Conservation (phyloP, 2,797 vertebrate species). For the Arrhamphus sclerolepis region DNA sequence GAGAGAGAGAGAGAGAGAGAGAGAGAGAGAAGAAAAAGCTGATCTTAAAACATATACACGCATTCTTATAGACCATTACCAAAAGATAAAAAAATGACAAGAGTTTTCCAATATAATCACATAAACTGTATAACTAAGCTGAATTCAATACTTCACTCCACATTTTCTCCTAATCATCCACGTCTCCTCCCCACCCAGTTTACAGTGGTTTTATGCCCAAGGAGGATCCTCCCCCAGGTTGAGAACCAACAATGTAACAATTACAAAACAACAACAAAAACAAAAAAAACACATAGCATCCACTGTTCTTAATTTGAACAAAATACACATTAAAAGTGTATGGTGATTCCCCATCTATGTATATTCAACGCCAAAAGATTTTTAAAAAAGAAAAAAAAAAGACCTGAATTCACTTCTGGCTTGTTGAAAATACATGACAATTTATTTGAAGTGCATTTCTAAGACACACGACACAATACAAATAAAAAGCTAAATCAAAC, state of each 20-base stretch:
- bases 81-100: too few species aligned
- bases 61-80: too few species aligned
- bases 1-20: too few species aligned
- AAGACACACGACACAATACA: not conserved
- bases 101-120: not conserved
- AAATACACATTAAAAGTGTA: conserved; percentile 3
- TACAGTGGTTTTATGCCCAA: conserved; percentile 3
- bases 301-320: not conserved
- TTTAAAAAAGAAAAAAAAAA: too few species aligned
- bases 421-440: too few species aligned
- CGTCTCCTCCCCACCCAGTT: conserved; percentile 4
- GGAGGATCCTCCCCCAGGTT: not conserved
- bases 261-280: not conserved
- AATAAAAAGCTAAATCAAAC: not conserved
- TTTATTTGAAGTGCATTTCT: too few species aligned
- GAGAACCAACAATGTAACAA: not conserved
- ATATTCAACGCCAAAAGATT: not conserved
- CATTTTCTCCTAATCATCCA: not conserved
- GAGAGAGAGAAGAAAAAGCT: too few species aligned
- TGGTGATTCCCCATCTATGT: not conserved
- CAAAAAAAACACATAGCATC: not conserved
- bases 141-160: not conserved
- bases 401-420: not conserved
- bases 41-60: too few species aligned
- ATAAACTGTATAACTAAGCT: conserved; percentile 2